phyloP scores from a whole-genome alignment of 2,113 vertebrate species.

The Tragelaphus buxtoni region DNA sequence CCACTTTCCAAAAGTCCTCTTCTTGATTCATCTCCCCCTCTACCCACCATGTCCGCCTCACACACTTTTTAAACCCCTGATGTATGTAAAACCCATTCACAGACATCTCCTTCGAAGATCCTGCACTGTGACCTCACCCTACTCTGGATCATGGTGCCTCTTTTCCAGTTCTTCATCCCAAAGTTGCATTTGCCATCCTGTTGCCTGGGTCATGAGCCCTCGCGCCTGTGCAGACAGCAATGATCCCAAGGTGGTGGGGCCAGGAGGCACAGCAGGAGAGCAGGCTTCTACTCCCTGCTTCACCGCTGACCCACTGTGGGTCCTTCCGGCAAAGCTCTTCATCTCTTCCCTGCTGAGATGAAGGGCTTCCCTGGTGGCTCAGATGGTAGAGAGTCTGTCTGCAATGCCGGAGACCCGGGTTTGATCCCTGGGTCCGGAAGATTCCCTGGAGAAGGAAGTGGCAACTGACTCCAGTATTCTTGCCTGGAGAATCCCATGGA shows the following conservation, averaged over 20 bases:
- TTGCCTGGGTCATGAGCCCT: neutral
- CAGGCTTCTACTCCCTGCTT: neutral
- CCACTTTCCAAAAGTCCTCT: neutral
- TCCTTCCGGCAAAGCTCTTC: neutral
- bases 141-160: neutral
- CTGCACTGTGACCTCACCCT: neutral
- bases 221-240: neutral
- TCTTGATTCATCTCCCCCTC: neutral
- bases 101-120: neutral
- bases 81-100: neutral
- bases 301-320: neutral
- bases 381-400: neutral
- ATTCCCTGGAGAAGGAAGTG: too few relatives aligned
- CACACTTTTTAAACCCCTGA: neutral
- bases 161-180: neutral
- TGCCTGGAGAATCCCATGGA: neutral
- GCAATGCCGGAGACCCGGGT: neutral
- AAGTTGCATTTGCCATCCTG: neutral
- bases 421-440: too few relatives aligned
- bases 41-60: fast-evolving
- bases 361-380: neutral
- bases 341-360: neutral
- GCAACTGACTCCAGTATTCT: too few relatives aligned
- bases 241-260: fast-evolving
- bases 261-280: neutral